Evolutionary conservation across 1,140 invertebrate genomes (phyloP), one percentile per base, ranked within the genome.

Genomic region (Papilio dardanus): DNA sequence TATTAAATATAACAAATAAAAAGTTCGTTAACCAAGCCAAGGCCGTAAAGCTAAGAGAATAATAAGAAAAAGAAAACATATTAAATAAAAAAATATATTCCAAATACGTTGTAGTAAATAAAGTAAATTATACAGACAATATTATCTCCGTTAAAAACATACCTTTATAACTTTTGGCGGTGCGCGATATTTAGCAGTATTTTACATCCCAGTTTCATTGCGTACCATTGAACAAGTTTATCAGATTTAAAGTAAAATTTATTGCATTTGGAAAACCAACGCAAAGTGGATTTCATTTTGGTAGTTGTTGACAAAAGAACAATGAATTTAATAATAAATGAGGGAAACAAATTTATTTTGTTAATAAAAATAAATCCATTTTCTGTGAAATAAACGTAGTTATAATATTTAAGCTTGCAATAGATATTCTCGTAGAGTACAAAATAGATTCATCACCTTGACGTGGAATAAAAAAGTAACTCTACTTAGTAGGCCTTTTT

Each of bases 361-460:
- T 54, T 5, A 24, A 24, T 24, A 19, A 19, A 88, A 94, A 76
- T 86, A 86, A 75, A 7, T 6, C 35, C 35, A 3, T 33, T 3
- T 37, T 37, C 12, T 37, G 7, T 8, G 7, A 4, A 37, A 37
- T 37, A 37, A n/a, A n/a, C n/a, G n/a, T n/a, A 37, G 7, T 37
- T 1, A 4, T 37, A 37, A 37, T 10, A 37, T 1, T 37, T 37
- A n/a, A n/a, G 33, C 35, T 7, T 10, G 35, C 12, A 6, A 8
- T 37, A 3, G 12, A 37, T 37, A 7, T 37, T 37, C 12, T 37
- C n/a, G n/a, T n/a, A n/a, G n/a, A n/a, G n/a, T n/a, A n/a, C n/a
- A n/a, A n/a, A n/a, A n/a, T n/a, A n/a, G n/a, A n/a, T n/a, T n/a
- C n/a, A n/a, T n/a, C n/a, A n/a, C n/a, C n/a, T n/a, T n/a, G n/a